Conservation (phyloP, 2,888 invertebrate species). For the Scotopteryx bipunctaria region DNA sequence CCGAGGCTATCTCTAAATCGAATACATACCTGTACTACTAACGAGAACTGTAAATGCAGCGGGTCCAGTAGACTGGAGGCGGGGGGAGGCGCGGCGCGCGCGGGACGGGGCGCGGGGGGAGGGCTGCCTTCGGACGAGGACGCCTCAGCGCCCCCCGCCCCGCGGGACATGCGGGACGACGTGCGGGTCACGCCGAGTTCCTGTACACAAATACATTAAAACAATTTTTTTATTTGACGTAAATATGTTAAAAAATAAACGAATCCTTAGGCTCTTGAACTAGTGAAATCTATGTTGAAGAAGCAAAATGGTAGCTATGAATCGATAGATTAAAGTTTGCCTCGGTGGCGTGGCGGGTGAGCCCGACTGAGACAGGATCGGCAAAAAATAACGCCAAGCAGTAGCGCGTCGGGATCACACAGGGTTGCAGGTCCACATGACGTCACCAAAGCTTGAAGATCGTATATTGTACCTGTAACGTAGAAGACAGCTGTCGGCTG, state of each 20-base stretch:
- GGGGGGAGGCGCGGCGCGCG: slow-evolving; percentile 61
- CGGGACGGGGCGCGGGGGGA: slow-evolving; percentile 74
- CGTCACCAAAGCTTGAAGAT: too few relatives aligned
- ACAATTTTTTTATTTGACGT: neutral
- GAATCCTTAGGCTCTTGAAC: too few relatives aligned
- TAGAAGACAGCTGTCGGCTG: slow-evolving; percentile 95
- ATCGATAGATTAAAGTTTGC: too few relatives aligned
- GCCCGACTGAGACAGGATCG: too few relatives aligned
- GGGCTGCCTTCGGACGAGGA: slow-evolving; percentile 81
- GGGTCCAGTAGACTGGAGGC: slow-evolving; percentile 86
- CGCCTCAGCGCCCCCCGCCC: slow-evolving; percentile 50
- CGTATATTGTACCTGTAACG: slow-evolving; percentile 85
- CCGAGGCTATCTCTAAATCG: too few relatives aligned
- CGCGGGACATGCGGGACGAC: slow-evolving; percentile 88
- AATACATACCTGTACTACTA: slow-evolving; percentile 86
- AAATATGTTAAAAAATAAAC: too few relatives aligned
- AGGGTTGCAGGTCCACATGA: too few relatives aligned
- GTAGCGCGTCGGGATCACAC: too few relatives aligned
- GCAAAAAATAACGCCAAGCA: too few relatives aligned
- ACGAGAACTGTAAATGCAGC: slow-evolving; percentile 93
- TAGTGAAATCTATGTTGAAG: too few relatives aligned
- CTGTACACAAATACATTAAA: neutral
- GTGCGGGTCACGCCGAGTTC: slow-evolving; percentile 91
- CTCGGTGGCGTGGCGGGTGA: too few relatives aligned
- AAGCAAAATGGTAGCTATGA: too few relatives aligned